Conservation (phyloP, 2,797 vertebrate species). For the Acridotheres tristis region DNA sequence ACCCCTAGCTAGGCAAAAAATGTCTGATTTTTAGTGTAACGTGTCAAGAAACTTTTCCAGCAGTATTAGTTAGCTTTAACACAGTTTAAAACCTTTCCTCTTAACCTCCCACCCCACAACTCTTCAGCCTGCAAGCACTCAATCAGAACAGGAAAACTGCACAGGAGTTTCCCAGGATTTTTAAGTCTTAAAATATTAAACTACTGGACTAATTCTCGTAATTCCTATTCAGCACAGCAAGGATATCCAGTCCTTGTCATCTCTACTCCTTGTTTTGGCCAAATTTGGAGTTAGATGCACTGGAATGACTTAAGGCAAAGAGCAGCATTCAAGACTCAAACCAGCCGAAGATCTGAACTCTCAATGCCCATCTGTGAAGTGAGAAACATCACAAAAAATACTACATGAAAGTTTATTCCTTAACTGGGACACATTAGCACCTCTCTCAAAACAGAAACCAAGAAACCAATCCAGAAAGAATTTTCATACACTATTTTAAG, state of each 20-base stretch:
- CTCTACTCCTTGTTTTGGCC: neutral
- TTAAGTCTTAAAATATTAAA: neutral
- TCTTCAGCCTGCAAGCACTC: neutral
- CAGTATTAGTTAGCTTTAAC: neutral
- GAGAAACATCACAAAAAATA: neutral
- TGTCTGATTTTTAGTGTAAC: neutral
- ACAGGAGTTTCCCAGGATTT: neutral
- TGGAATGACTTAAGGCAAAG: neutral
- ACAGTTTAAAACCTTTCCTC: neutral
- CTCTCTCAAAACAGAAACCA: neutral
- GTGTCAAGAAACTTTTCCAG: neutral
- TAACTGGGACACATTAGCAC: neutral
- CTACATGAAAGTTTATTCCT: neutral
- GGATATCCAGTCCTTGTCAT: neutral
- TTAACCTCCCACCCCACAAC: rapidly evolving
- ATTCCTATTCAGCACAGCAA: neutral
- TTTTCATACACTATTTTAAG: neutral
- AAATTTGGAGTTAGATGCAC: neutral
- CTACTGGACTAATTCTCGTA: neutral
- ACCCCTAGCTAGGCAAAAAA: neutral
- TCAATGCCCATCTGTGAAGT: neutral
- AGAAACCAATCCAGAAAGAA: neutral
- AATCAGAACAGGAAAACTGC: neutral
- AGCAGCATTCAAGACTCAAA: neutral
- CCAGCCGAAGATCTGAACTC: neutral